Conservation (phyloP, 1,140 invertebrate genomes). For the Cotesia glomerata region DNA sequence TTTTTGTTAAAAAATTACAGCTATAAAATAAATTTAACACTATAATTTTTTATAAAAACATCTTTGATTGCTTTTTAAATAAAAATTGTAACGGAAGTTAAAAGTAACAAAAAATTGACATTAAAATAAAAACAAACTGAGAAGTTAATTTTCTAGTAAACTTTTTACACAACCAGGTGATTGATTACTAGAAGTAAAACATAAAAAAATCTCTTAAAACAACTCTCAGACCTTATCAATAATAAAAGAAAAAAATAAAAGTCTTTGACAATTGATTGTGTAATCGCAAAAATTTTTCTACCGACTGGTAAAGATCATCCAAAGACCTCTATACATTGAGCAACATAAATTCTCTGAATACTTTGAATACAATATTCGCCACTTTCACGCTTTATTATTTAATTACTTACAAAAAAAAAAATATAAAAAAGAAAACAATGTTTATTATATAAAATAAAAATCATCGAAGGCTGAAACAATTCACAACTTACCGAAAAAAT, state of each 20-base stretch:
- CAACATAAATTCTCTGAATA: not conserved
- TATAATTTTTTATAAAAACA: too few relatives aligned
- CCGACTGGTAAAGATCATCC: constrained; percentile 18
- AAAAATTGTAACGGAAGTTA: too few relatives aligned
- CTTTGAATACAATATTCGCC: constrained; percentile 1
- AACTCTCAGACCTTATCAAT: not conserved
- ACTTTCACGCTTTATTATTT: not conserved
- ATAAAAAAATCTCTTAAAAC: constrained; percentile 1
- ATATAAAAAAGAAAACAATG: too few relatives aligned
- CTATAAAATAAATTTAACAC: too few relatives aligned
- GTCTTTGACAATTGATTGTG: constrained; percentile 16
- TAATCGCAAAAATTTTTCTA: constrained; percentile 5
- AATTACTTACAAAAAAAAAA: not conserved
- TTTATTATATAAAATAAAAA: not conserved
- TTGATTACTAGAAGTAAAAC: not conserved
- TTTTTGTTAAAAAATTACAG: too few relatives aligned
- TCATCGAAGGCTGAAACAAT: too few relatives aligned
- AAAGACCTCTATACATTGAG: not conserved
- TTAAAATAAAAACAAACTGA: too few relatives aligned
- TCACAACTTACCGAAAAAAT: not conserved
- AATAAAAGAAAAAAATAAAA: not conserved
- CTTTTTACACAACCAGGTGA: too few relatives aligned
- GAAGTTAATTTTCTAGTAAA: too few relatives aligned
- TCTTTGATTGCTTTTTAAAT: too few relatives aligned
- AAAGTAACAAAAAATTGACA: too few relatives aligned